Evolutionary conservation across 1,140 invertebrate species (phyloP).

Genomic region (Bactericera cockerelli): DNA sequence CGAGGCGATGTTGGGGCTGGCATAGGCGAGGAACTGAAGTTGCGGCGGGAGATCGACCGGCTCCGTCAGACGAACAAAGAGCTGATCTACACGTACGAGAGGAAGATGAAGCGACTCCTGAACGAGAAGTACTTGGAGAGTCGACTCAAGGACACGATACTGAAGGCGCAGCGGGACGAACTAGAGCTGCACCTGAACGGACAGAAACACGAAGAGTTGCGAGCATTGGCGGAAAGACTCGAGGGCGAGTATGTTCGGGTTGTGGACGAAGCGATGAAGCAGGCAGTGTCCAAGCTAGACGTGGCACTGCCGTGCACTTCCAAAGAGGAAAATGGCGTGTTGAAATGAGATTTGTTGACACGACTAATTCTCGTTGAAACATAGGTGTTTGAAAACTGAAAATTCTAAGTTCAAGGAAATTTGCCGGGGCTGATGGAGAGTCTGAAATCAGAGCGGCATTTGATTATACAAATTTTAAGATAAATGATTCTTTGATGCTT

Average conservation of each 20-base stretch:
- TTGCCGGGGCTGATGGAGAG: too few relatives aligned
- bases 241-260: not conserved
- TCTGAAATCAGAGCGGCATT: too few relatives aligned
- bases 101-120: not conserved
- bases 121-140: not conserved
- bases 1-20: not conserved
- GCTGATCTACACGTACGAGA: not conserved
- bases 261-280: not conserved
- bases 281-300: not conserved
- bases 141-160: not conserved
- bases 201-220: conserved; percentile 7
- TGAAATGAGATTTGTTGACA: too few relatives aligned
- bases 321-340: too few relatives aligned
- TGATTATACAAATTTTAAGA: too few relatives aligned
- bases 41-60: not conserved
- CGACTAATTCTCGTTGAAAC: too few relatives aligned
- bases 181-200: not conserved
- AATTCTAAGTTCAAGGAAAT: too few relatives aligned
- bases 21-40: not conserved
- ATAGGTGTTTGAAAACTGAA: too few relatives aligned
- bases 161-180: not conserved
- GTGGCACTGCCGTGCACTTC: too few relatives aligned
- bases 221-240: not conserved
- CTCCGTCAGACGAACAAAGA: not conserved
- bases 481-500: too few relatives aligned